phyloP scores from a whole-genome alignment of 1,140 invertebrate genomes.

The Bombus soroeensis region DNA sequence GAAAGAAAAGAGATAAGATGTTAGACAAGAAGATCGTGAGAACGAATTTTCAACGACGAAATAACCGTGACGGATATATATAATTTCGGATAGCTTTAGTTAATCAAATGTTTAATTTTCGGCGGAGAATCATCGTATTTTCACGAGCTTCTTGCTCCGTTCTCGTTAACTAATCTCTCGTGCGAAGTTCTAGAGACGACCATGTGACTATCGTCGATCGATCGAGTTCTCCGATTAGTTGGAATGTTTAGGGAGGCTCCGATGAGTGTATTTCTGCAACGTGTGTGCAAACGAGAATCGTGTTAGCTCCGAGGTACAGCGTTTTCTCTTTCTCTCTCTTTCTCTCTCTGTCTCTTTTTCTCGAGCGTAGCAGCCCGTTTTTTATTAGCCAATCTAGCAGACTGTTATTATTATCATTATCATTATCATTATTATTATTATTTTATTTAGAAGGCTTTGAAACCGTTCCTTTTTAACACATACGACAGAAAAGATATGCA shows the following conservation, averaged over 20 bases:
- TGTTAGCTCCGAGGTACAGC: background rate
- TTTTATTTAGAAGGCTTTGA: background rate
- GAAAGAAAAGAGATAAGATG: background rate
- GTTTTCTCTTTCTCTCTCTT: constrained; percentile 9
- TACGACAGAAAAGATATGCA: background rate
- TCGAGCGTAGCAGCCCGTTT: constrained; percentile 3
- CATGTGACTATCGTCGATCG: constrained; percentile 21
- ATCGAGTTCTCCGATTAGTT: constrained; percentile 10
- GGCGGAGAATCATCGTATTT: background rate
- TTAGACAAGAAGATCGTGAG: constrained; percentile 28
- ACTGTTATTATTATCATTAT: background rate
- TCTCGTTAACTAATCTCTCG: background rate
- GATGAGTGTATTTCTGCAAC: constrained; percentile 36
- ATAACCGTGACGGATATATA: background rate
- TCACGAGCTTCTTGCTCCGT: constrained; percentile 37
- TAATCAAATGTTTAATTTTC: background rate
- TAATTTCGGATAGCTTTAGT: no score
- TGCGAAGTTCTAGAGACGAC: constrained; percentile 1
- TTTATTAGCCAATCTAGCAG: constrained; percentile 7
- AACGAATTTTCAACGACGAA: background rate
- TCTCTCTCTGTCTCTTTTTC: constrained; percentile 13
- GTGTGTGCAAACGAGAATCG: constrained; percentile 34
- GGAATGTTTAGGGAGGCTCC: constrained; percentile 20
- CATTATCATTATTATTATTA: background rate
- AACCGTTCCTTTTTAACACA: constrained; percentile 15